Conservation (phyloP, 53 echinoderm and acorn worm species). For the Crossaster papposus region DNA sequence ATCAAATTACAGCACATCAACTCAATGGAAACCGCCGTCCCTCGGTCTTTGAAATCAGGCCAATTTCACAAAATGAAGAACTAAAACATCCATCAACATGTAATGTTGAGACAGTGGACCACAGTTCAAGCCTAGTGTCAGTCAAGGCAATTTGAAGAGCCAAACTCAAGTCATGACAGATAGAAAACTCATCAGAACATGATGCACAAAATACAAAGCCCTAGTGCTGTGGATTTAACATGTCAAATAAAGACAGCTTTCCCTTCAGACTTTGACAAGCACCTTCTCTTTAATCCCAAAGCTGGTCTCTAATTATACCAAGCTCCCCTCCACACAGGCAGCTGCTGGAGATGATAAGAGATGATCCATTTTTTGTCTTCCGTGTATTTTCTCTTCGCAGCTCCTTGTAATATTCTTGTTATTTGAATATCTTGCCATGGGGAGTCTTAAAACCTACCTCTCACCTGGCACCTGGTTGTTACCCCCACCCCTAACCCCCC, state of each 20-base stretch:
- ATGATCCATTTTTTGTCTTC: neutral
- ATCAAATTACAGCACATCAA: too few relatives aligned
- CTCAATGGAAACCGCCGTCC: too few relatives aligned
- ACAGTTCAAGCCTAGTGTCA: too few relatives aligned
- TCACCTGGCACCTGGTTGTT: conserved; percentile 17
- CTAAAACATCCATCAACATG: too few relatives aligned
- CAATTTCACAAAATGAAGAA: too few relatives aligned
- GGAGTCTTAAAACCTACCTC: neutral
- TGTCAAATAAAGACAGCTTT: too few relatives aligned
- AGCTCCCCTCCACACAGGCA: neutral
- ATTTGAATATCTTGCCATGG: neutral
- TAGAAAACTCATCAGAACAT: neutral
- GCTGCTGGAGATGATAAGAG: neutral
- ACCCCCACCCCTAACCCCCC: neutral
- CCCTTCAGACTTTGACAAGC: neutral
- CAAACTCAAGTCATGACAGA: neutral
- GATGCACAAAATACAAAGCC: too few relatives aligned
- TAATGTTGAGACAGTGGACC: too few relatives aligned
- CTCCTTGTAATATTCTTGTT: neutral
- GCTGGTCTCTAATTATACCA: neutral
- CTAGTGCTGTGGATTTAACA: too few relatives aligned
- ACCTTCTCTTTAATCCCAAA: neutral
- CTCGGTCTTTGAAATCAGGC: too few relatives aligned
- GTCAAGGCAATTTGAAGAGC: too few relatives aligned
- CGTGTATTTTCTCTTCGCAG: too few relatives aligned